Evolutionary conservation across 2,113 vertebrate species (phyloP), one percentile per base, ranked within the genome.

Genomic region (Calidris pygmaea): DNA sequence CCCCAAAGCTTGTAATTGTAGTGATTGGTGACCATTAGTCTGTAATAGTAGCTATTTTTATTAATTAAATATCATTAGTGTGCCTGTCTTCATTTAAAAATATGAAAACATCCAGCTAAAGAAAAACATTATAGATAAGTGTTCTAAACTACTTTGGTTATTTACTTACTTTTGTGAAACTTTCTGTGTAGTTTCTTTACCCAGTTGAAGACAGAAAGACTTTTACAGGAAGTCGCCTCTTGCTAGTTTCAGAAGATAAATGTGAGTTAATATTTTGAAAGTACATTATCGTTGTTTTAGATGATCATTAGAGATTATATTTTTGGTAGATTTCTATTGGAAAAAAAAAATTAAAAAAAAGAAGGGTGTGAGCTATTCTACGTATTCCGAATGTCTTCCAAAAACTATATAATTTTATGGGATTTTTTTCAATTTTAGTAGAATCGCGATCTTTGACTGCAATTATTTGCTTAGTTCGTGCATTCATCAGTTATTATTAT

Each of bases 201-300:
- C 98, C 98, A 79, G 95, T 96, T 72, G 87, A 96, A 91, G 97
- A 95, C 85, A 97, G 88, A 94, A 97, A 37, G 82, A 83, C 90
- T 76, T 97, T 97, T 75, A 94, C 98, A 92, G 98, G 99, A 96
- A 99, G 98, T 96, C 98, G 95, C 95, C 98, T 99, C 85, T 96
- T 99, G 97, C 96, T 99, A 85, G 92, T 99, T 91, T 98, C 99
- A 66, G 99, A 99, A 96, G 99, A 99, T 79, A 98, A 99, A 98
- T 99, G 99, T 99, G 23, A 94, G 67, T 83, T 90, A 34, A 60
- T 58, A 43, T 90, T 84, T 85, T 66, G 45, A 63, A 55, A 50
- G 10, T 76, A 85, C 35, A 9, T 62, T 55, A 75, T 66, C 14
- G 29, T 82, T 85, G 35, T 93, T 93, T 94, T 58, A 95, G 34